A percentile compares a stretch with the other conserved stretches of the same genome.
Evolutionary conservation across 1,140 invertebrate species (phyloP).

Genomic region (Sycobia sp.): DNA sequence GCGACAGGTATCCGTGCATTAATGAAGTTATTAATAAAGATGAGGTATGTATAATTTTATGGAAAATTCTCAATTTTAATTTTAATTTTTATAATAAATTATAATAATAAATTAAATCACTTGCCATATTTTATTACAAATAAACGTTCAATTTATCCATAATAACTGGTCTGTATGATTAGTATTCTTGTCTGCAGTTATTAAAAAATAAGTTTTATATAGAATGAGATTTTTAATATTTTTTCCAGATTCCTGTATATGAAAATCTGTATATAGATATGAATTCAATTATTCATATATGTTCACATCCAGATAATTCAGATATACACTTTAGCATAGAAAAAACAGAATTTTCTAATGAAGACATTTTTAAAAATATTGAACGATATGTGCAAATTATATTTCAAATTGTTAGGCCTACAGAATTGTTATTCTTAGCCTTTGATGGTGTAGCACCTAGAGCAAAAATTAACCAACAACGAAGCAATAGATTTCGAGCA

Average conservation of each 20-base stretch:
- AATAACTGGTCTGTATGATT: too few species aligned
- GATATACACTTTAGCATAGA: slow-evolving; percentile 91
- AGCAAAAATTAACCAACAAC: slow-evolving; percentile 94
- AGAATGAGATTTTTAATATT: too few species aligned
- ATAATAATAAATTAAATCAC: too few species aligned
- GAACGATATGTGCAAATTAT: slow-evolving; percentile 92
- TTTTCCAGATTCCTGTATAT: slow-evolving; percentile 90
- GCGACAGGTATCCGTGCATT: slow-evolving; percentile 95
- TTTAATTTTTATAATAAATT: too few species aligned
- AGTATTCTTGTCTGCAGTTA: too few species aligned
- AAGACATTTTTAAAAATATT: slow-evolving; percentile 91
- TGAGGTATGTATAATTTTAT: slow-evolving; percentile 70
- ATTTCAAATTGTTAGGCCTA: slow-evolving; percentile 90
- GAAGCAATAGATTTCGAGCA: slow-evolving; percentile 83
- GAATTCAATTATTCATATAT: slow-evolving; percentile 97
- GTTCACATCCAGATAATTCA: slow-evolving; percentile 93
- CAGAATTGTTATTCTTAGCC: slow-evolving; percentile 93
- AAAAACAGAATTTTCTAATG: too few species aligned
- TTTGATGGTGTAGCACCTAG: slow-evolving; percentile 95
- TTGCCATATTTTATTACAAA: too few species aligned
- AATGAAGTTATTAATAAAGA: slow-evolving; percentile 92
- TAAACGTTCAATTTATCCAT: too few species aligned
- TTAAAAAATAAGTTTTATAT: too few species aligned
- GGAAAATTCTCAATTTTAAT: too few species aligned
- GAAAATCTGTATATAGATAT: slow-evolving; percentile 96